Evolutionary conservation across 2,888 invertebrate genomes (phyloP), one percentile per base, ranked within the genome.

Genomic region (Heptascelio sp.): DNA sequence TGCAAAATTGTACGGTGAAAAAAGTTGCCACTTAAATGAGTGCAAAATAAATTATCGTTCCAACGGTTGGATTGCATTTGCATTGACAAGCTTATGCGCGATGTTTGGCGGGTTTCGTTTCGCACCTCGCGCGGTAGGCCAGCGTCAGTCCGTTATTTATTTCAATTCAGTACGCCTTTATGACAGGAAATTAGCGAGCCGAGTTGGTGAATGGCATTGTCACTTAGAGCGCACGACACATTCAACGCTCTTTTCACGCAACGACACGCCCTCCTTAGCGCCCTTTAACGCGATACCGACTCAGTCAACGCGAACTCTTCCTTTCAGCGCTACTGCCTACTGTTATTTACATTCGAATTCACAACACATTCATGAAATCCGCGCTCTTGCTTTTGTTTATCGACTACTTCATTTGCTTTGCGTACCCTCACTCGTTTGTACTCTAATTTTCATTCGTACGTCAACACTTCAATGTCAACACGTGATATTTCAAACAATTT

Each of bases 261-360:
- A 76, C 86, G 90, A 88, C 91, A 91, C 91, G 89, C 91, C 91
- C 88, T 91, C 89, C 90, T 92, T 91, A 91, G 91, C 92, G 88
- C 89, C 90, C 90, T 90, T 91, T 91, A 91, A 90, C 91, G 91
- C 91, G 46, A 64, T 55, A 60, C 75, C 59, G 60, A 62, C 73
- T 57, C 80, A 57, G 70, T 89, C 91, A 71, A 57, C 88, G 88
- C 53, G 51, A 78, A 80, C 71, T 81, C 83, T 71, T 81, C 78
- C 75, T 83, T 81, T 85, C 79, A 85, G 68, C 64, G 77, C 81
- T 79, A 81, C 80, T 68, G 71, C 80, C 77, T 64, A 65, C 64
- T 25, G 11, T 65, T 85, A 75, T 85, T 85, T 83, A 80, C 81
- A 79, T 51, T 64, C 43, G 76, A 83, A 81, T 85, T 85, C 73